Evolutionary conservation across 2,797 vertebrate species (phyloP).

Genomic region (Acipenser ruthenus): DNA sequence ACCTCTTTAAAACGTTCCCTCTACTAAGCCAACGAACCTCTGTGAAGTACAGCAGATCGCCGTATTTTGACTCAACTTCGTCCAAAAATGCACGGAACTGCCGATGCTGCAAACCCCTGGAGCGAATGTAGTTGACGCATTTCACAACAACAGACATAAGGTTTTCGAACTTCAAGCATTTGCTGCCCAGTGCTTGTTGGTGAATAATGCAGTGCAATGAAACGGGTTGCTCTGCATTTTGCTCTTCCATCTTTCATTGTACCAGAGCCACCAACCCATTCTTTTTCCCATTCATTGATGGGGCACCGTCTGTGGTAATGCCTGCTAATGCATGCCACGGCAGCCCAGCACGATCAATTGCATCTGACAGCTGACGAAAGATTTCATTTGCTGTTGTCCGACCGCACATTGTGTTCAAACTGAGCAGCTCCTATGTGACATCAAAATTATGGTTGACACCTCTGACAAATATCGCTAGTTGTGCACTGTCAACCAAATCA

Average conservation of each 20-base stretch:
- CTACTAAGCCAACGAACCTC: too few relatives aligned
- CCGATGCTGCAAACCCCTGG: constrained; percentile 21
- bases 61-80: constrained; percentile 24
- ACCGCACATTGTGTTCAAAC: too few relatives aligned
- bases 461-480: too few relatives aligned
- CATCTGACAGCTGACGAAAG: constrained; percentile 3
- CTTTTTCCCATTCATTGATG: constrained; percentile 31
- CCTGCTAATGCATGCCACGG: too few relatives aligned
- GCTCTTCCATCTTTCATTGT: constrained; percentile 31
- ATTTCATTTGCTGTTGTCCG: too few relatives aligned
- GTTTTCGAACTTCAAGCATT: constrained; percentile 22
- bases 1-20: too few relatives aligned
- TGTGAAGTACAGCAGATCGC: constrained; percentile 22
- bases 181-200: constrained; percentile 26
- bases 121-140: constrained; percentile 27
- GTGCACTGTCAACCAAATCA: too few relatives aligned
- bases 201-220: constrained; percentile 28
- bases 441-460: too few relatives aligned
- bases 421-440: too few relatives aligned
- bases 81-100: constrained; percentile 22
- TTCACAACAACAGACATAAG: constrained; percentile 28
- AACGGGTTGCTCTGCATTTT: constrained; percentile 22
- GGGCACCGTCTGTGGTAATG: constrained; percentile 23
- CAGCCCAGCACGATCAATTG: constrained; percentile 5
- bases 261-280: constrained; percentile 34